phyloP scores from a whole-genome alignment of 2,888 invertebrate species.

The Noctuana brunneofusca region DNA sequence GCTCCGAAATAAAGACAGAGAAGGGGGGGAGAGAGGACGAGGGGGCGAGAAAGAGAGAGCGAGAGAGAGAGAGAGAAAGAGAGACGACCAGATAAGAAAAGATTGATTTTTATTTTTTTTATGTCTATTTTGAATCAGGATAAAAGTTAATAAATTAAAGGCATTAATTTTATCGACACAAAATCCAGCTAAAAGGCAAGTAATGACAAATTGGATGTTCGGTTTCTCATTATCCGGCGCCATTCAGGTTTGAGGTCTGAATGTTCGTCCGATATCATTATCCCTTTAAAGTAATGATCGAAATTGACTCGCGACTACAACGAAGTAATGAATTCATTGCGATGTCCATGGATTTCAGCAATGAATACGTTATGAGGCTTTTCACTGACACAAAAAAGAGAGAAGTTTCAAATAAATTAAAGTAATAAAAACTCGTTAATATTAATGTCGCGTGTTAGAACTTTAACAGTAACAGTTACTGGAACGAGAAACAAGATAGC shows the following conservation, averaged over 20 bases:
- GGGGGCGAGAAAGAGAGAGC: too few relatives aligned
- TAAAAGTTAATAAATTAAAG: not conserved
- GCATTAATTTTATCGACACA: not conserved
- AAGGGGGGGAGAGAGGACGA: too few relatives aligned
- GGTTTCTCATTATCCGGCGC: conserved; percentile 7
- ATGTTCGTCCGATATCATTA: conserved; percentile 3
- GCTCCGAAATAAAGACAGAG: too few relatives aligned
- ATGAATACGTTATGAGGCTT: too few relatives aligned
- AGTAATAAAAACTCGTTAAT: too few relatives aligned
- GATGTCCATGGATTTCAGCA: not conserved
- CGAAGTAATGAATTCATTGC: not conserved
- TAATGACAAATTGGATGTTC: conserved; percentile 18
- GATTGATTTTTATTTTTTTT: too few relatives aligned
- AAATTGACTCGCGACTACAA: not conserved
- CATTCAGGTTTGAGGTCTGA: conserved; percentile 9
- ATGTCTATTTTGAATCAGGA: not conserved
- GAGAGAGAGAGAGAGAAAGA: too few relatives aligned
- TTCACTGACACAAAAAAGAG: too few relatives aligned
- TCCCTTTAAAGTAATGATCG: conserved; percentile 7
- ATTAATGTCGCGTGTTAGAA: too few relatives aligned
- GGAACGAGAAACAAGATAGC: too few relatives aligned
- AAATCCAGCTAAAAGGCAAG: not conserved
- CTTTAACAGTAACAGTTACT: too few relatives aligned
- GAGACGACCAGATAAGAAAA: too few relatives aligned
- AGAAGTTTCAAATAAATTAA: not conserved